phyloP scores from a whole-genome alignment of 1,140 invertebrate species.

The Leptopilina clavipes region DNA sequence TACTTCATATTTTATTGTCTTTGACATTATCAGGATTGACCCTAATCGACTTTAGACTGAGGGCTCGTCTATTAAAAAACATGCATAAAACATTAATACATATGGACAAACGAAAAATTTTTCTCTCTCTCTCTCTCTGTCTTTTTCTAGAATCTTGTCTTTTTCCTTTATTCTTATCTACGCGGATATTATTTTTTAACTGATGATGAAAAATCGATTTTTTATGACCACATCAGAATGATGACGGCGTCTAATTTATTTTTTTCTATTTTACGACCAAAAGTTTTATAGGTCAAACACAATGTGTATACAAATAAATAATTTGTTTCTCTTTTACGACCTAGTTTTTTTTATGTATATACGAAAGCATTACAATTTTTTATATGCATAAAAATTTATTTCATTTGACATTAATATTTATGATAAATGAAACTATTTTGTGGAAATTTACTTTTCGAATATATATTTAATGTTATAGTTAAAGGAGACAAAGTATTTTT shows the following conservation, averaged over 20 bases:
- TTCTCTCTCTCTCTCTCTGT: no score
- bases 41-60: not conserved
- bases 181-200: not conserved
- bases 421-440: no score
- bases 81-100: constrained; percentile 2
- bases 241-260: not conserved
- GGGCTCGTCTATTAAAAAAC: not conserved
- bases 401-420: not conserved
- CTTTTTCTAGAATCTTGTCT: not conserved
- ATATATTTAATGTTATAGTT: no score
- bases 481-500: no score
- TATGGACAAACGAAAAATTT: not conserved
- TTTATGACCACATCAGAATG: not conserved
- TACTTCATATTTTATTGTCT: not conserved
- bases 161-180: not conserved
- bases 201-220: not conserved
- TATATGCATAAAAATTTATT: not conserved
- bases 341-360: not conserved
- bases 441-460: no score
- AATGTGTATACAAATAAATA: not conserved
- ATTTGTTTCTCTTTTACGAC: not conserved
- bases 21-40: constrained; percentile 5
- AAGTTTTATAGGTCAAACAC: not conserved
- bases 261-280: not conserved
- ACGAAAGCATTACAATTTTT: not conserved